Evolutionary conservation across 2,888 invertebrate species (phyloP).

Genomic region (Tromatobia lineatoria): DNA sequence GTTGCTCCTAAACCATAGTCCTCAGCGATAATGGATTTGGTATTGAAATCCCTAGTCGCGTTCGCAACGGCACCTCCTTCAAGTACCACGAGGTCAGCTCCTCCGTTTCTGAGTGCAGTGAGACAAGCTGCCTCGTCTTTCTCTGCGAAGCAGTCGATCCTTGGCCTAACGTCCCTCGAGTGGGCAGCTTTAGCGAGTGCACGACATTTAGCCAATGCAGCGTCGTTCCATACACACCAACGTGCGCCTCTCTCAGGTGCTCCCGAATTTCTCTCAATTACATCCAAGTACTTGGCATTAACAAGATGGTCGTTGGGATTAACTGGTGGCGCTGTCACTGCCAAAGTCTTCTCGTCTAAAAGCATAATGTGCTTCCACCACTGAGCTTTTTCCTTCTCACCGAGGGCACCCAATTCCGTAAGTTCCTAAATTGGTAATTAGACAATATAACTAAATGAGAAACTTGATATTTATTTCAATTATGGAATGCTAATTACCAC

Average conservation of each 20-base stretch:
- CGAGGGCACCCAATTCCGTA: slow-evolving; percentile 81
- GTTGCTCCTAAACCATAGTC: slow-evolving; percentile 88
- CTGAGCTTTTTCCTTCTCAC: slow-evolving; percentile 83
- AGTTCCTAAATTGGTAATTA: slow-evolving; percentile 75
- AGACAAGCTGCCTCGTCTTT: slow-evolving; percentile 89
- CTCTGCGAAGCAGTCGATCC: slow-evolving; percentile 91
- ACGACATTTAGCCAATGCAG: slow-evolving; percentile 91
- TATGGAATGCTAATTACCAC: no score
- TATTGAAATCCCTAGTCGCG: slow-evolving; percentile 87
- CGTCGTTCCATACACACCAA: slow-evolving; percentile 89
- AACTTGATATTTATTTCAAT: no score
- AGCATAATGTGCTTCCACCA: slow-evolving; percentile 87
- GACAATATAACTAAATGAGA: no score
- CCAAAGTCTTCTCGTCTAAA: slow-evolving; percentile 88
- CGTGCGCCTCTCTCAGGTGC: slow-evolving; percentile 89
- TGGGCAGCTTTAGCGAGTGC: slow-evolving; percentile 90
- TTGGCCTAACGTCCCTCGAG: slow-evolving; percentile 92
- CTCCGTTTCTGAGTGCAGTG: slow-evolving; percentile 89
- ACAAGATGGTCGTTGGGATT: slow-evolving; percentile 88
- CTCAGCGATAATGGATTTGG: slow-evolving; percentile 89
- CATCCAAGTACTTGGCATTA: slow-evolving; percentile 90
- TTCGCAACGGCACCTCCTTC: slow-evolving; percentile 88
- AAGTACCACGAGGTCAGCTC: slow-evolving; percentile 90
- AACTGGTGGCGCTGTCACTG: slow-evolving; percentile 89
- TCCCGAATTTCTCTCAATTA: slow-evolving; percentile 91